phyloP scores from a whole-genome alignment of 2,888 invertebrate genomes.

The Mantis religiosa region DNA sequence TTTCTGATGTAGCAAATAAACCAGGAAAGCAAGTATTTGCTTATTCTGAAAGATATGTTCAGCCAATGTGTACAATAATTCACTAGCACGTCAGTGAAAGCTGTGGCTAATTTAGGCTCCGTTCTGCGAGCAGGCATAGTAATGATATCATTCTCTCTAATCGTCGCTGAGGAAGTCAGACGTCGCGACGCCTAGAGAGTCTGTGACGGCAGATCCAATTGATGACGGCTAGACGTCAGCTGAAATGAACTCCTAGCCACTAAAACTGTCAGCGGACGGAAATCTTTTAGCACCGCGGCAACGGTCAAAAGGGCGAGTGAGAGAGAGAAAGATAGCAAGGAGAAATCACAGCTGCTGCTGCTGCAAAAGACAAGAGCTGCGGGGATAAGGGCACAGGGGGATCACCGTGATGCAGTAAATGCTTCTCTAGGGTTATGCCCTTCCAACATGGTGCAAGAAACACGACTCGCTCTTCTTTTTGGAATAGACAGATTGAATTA shows the following conservation, averaged over 20 bases:
- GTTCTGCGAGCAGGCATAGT: not conserved
- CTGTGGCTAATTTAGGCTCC: not conserved
- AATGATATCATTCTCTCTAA: not conserved
- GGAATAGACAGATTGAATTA: not conserved
- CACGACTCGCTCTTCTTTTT: not conserved
- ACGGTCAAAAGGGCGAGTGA: not conserved
- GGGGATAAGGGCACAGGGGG: not conserved
- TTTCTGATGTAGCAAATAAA: no score
- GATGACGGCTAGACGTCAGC: conserved; percentile 3
- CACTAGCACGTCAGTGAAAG: not conserved
- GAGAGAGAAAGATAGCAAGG: not conserved
- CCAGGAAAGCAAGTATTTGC: no score
- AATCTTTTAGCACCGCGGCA: not conserved
- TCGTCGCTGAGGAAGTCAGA: not conserved
- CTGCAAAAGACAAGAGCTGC: not conserved
- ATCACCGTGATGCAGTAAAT: not conserved
- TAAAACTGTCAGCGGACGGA: conserved; percentile 23
- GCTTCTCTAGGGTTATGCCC: not conserved
- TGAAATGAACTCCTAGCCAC: conserved; percentile 24
- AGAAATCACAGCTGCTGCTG: not conserved
- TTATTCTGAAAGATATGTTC: no score
- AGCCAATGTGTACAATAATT: no score
- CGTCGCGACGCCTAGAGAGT: not conserved
- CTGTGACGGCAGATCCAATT: not conserved
- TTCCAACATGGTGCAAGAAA: not conserved